Conservation (phyloP, 2,888 invertebrate genomes). For the Xestia ashworthii region DNA sequence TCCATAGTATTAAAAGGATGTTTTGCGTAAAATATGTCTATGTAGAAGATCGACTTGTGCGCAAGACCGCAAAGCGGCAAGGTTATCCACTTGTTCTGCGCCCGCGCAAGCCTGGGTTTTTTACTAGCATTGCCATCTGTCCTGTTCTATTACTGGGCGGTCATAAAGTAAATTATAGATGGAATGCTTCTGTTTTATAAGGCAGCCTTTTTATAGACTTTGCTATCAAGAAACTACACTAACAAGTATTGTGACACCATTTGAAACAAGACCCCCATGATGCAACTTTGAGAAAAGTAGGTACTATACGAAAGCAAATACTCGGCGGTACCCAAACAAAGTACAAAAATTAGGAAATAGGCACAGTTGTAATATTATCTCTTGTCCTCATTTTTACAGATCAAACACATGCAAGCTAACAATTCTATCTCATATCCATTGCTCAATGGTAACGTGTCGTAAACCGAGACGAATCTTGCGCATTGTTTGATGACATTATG, state of each 20-base stretch:
- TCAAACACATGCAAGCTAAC: constrained; percentile 71
- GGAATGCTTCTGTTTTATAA: constrained; percentile 31
- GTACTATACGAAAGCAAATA: constrained; percentile 49
- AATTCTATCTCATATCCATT: constrained; percentile 70
- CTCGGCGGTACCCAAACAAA: constrained; percentile 39
- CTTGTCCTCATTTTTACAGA: constrained; percentile 66
- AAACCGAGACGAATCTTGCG: constrained; percentile 79
- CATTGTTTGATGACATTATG: constrained; percentile 81
- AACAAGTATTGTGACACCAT: constrained; percentile 5
- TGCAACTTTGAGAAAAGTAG: constrained; percentile 23
- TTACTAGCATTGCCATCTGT: constrained; percentile 66
- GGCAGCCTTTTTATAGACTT: not conserved
- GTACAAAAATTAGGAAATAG: constrained; percentile 54
- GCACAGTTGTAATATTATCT: constrained; percentile 63
- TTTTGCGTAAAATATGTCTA: constrained; percentile 59
- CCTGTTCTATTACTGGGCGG: constrained; percentile 58
- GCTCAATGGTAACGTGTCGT: constrained; percentile 79
- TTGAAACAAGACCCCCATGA: constrained; percentile 28
- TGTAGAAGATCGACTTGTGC: constrained; percentile 65
- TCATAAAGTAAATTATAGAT: constrained; percentile 57
- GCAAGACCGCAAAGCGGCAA: constrained; percentile 72
- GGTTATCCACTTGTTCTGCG: constrained; percentile 73
- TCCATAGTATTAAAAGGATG: constrained; percentile 46
- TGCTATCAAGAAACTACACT: not conserved
- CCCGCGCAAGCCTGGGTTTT: constrained; percentile 69